Conservation (phyloP, 2,888 invertebrate genomes). For the Apeira syringaria region DNA sequence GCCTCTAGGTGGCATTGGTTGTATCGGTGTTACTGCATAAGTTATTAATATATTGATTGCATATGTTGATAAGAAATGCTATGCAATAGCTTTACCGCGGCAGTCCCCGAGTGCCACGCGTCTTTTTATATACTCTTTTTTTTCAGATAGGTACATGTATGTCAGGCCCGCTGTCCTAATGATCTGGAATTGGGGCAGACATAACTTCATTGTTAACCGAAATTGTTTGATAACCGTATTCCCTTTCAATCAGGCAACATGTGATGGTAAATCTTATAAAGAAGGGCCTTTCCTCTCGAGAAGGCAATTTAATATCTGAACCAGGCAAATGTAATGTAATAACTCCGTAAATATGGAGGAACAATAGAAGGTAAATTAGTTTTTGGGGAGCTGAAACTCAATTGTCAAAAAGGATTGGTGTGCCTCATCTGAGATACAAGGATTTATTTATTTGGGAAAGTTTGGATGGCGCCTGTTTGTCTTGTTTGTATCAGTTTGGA, state of each 20-base stretch:
- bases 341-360: conserved; percentile 72
- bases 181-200: conserved; percentile 25
- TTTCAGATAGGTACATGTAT: too few species aligned
- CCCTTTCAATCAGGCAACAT: conserved; percentile 26
- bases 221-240: conserved; percentile 40
- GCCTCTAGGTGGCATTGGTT: too few species aligned
- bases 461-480: conserved; percentile 35
- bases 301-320: conserved; percentile 73
- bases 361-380: conserved; percentile 76
- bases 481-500: conserved; percentile 37
- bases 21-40: too few species aligned
- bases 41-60: too few species aligned
- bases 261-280: conserved; percentile 54
- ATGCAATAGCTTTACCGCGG: too few species aligned
- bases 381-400: conserved; percentile 67
- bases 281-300: conserved; percentile 54
- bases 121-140: too few species aligned
- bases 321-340: conserved; percentile 70
- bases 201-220: conserved; percentile 35
- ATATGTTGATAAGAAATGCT: too few species aligned
- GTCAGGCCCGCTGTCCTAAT: conserved; percentile 10
- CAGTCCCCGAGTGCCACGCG: too few species aligned
- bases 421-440: conserved; percentile 44
- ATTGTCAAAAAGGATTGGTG: conserved; percentile 64
- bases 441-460: conserved; percentile 38